Base-by-base conservation (phyloP, 2,888 invertebrate species). In the Drosophila vallismaia region DNA sequence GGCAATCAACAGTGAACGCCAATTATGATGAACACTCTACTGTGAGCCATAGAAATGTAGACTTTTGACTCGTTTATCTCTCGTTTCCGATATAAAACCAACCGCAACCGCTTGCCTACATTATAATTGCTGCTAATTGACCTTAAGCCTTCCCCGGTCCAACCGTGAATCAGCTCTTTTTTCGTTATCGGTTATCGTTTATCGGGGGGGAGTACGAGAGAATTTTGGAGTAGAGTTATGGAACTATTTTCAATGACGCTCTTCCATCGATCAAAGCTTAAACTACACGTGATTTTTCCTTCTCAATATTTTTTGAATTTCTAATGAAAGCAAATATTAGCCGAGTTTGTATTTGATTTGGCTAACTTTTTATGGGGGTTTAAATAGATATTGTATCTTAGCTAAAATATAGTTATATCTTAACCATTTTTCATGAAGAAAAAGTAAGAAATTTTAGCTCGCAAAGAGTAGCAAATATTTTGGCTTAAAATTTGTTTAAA, bases 111-210 rank as follows among this genome's bases (percentile, higher is more conserved):
- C 28, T 5, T 29, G 14, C 12, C 29, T 9, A 19, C 36, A 31
- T 19, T 57, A 63, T 46, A 68, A 58, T 67, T 51, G 46, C 44
- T 6, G 44, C 52, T 64, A 64, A 64, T 64, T 64, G 63, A 63
- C 64, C 63, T 53, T 63, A 60, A 51, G 63, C 50, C 63, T 33
- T 33, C 49, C 19, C 6, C 19, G 9, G 49, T 10, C 36, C 24
- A 36, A 19, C 6, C n/a, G 31, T 53, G 52, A 48, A 36, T 66
- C 54, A 49, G 49, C 46, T 68, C 10, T 51, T 58, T 57, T 57
- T 46, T 46, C 31, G 46, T 57, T 48, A 68, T 67, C 68, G 33
- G 40, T 26, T 58, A 19, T 19, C 19, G 19, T 1, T 19, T 19
- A 19, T 19, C 19, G 19, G 19, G 19, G 19, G 19, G 19, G 29